Evolutionary conservation across 1,140 invertebrate species (phyloP).

Genomic region (Penaeus vannamei): DNA sequence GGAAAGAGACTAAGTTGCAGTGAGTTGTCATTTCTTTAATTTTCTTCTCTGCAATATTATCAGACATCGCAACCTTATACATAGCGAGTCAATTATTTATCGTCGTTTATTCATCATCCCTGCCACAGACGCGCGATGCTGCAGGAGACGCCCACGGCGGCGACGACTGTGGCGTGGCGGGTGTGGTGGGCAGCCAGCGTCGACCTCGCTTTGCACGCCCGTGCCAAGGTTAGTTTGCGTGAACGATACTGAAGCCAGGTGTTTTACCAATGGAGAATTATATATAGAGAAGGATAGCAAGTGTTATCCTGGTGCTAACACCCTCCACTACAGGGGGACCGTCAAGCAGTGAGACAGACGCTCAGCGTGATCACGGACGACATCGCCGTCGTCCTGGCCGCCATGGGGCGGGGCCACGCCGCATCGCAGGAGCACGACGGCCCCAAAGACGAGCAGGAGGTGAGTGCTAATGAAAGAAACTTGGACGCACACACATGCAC

Average conservation of each 20-base stretch:
- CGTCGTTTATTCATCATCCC: neutral
- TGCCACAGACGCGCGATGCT: constrained; percentile 20
- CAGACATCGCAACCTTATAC: too few species aligned
- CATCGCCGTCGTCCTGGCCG: constrained; percentile 33
- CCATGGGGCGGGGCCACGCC: constrained; percentile 42
- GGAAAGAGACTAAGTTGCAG: constrained; percentile 28
- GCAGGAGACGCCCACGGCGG: constrained; percentile 39
- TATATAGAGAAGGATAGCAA: too few species aligned
- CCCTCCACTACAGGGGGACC: constrained; percentile 34
- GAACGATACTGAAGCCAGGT: neutral
- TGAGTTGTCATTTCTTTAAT: constrained; percentile 16
- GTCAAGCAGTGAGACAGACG: constrained; percentile 35
- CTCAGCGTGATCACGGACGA: constrained; percentile 31
- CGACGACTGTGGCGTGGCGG: constrained; percentile 54
- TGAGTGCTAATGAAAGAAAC: neutral
- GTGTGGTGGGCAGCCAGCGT: constrained; percentile 60
- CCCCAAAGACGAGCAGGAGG: constrained; percentile 11
- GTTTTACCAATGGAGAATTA: neutral
- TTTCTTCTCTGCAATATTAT: too few species aligned
- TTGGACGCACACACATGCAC: too few species aligned
- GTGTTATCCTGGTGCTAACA: too few species aligned
- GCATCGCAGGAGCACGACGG: neutral
- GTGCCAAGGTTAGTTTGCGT: constrained; percentile 42
- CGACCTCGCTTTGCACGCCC: constrained; percentile 36
- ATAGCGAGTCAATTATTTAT: neutral